Percentiles rank a stretch among this genome's conserved stretches.
Conservation (phyloP, 2,113 vertebrate species). For the Coryphaenoides rupestris region DNA sequence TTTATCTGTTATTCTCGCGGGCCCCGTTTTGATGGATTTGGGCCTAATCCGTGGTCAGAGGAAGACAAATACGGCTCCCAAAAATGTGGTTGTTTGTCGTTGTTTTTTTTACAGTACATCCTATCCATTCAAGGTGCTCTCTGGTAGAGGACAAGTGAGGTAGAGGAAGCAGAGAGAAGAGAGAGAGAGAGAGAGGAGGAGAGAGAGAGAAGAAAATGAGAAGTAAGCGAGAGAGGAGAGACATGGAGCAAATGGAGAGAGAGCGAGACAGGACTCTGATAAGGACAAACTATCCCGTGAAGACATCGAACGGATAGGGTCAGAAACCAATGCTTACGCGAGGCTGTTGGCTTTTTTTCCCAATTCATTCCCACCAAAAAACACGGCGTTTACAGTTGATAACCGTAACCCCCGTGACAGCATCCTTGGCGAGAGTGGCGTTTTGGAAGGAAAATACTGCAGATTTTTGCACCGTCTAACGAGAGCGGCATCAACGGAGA, state of each 20-base stretch:
- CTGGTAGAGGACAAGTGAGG: conserved; percentile 10
- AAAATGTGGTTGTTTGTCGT: background rate
- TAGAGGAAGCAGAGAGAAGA: background rate
- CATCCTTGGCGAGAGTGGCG: too few species aligned
- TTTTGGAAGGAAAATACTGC: too few species aligned
- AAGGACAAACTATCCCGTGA: too few species aligned
- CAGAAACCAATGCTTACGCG: too few species aligned
- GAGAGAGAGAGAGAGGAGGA: conserved; percentile 1
- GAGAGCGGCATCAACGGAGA: too few species aligned
- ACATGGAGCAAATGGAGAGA: background rate
- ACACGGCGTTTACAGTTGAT: too few species aligned
- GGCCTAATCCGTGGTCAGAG: conserved; percentile 1
- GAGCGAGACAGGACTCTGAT: too few species aligned
- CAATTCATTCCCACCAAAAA: too few species aligned
- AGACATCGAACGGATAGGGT: too few species aligned
- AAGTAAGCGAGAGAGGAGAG: background rate
- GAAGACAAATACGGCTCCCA: background rate
- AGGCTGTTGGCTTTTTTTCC: too few species aligned
- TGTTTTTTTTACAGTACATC: conserved; percentile 18
- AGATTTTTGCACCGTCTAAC: too few species aligned
- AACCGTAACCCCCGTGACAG: too few species aligned
- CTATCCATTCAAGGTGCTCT: conserved; percentile 9
- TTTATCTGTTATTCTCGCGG: conserved; percentile 8
- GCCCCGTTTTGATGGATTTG: conserved; percentile 28
- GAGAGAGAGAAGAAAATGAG: background rate